Evolutionary conservation across 1,140 invertebrate species (phyloP), one percentile per base, ranked within the genome.

Genomic region (Scaptomyza graminum): DNA sequence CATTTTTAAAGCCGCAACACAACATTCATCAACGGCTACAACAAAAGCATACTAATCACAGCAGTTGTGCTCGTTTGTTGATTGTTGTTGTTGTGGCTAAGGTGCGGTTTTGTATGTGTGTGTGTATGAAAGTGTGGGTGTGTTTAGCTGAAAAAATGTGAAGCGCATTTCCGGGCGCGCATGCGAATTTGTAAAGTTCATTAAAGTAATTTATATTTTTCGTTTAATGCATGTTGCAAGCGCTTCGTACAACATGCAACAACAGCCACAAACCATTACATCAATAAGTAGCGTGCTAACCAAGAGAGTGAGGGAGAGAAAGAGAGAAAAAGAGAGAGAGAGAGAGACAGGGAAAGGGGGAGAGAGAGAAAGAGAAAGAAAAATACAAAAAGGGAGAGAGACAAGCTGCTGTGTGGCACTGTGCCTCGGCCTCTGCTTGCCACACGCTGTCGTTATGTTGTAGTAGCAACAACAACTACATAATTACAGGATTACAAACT

Each of bases 401-500:
- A 34, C 8, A 8, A 9, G 8, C 31, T 34, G 31, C 31, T 62
- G 43, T 61, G 39, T 28, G 31, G 12, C 16, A 41, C 41, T 43
- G 47, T 16, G 52, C 34, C 52, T 34, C 31, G 9, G 31, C 31
- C 31, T 34, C 8, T 41, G 52, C 37, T 13, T 43, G 52, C 54
- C 54, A 22, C 39, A 31, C 16, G 64, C 37, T 39, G 65, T 47
- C 47, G 54, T 61, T 54, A 41, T 68, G 68, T 69, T 67, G 64
- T 49, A 65, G 54, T 47, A 62, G 16, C 59, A 55, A 52, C 67
- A 78, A 59, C 67, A 78, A 87, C 82, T 87, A 79, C 69, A 88
- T 88, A 88, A 88, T 88, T 88, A 88, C 83, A 88, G 83, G 79
- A 88, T 88, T 88, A 88, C 83, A 88, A 87, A 78, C 82, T 88